Percentiles rank a stretch among this genome's conserved stretches.
Conservation (phyloP, 2,113 vertebrate species). For the Silurus meridionalis region DNA sequence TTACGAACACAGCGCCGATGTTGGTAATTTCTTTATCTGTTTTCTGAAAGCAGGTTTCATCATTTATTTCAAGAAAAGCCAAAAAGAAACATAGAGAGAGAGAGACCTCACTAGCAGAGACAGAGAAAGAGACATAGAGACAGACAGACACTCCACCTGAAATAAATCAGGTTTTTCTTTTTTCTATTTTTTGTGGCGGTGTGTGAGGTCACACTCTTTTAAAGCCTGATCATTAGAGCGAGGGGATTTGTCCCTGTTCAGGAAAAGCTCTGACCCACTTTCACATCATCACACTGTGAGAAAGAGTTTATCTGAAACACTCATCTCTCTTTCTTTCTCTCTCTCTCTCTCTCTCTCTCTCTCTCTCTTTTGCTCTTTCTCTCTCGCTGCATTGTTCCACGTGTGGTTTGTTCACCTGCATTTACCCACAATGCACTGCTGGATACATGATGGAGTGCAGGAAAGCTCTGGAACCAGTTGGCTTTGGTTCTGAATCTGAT, state of each 20-base stretch:
- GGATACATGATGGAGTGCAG: background rate
- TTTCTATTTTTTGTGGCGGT: too few species aligned
- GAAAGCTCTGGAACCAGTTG: background rate
- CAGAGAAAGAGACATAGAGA: background rate
- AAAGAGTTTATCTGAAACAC: constrained; percentile 6
- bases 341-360: background rate
- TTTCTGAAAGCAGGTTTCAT: background rate
- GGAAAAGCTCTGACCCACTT: constrained; percentile 68
- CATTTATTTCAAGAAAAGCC: background rate
- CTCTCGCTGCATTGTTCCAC: background rate
- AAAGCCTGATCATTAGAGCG: background rate
- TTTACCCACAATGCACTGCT: constrained; percentile 5
- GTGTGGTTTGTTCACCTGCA: background rate
- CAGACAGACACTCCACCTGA: background rate
- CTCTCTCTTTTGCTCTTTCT: background rate
- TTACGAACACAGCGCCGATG: background rate
- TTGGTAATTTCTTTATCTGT: background rate
- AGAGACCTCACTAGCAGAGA: background rate
- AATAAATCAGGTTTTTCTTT: background rate
- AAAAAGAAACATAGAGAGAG: background rate
- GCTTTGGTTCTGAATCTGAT: too few species aligned
- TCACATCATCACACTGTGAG: constrained; percentile 52
- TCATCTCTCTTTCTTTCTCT: background rate
- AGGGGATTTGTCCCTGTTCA: constrained; percentile 38
- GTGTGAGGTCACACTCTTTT: constrained; percentile 11